phyloP scores from a whole-genome alignment of 2,797 vertebrate genomes.

The Leontopithecus rosalia region DNA sequence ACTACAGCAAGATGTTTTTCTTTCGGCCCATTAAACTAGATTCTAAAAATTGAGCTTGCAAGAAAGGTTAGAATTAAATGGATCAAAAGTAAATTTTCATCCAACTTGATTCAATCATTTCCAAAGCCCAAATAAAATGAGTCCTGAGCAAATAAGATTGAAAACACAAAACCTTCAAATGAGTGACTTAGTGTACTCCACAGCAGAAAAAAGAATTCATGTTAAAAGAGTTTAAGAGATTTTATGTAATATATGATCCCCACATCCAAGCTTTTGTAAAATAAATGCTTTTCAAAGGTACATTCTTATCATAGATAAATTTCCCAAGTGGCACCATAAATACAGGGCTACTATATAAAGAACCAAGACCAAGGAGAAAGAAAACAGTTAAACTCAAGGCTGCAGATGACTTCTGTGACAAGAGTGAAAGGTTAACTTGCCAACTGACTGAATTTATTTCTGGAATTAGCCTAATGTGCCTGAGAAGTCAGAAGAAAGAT shows the following conservation, averaged over 20 bases:
- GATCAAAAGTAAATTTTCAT: conserved; percentile 50
- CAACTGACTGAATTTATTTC: background rate
- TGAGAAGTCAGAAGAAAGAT: background rate
- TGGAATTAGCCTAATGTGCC: conserved; percentile 3
- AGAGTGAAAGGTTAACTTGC: conserved; percentile 20
- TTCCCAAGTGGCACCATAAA: conserved; percentile 52
- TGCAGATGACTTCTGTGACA: background rate
- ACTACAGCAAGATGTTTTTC: background rate
- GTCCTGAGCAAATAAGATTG: conserved; percentile 54
- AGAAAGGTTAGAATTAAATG: conserved; percentile 60
- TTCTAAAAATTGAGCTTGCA: conserved; percentile 36
- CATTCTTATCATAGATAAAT: conserved; percentile 68
- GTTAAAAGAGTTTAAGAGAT: conserved; percentile 57
- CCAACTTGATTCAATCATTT: conserved; percentile 35
- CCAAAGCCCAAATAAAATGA: conserved; percentile 54
- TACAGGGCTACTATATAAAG: background rate
- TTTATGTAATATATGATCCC: conserved; percentile 66
- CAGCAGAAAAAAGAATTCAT: conserved; percentile 36
- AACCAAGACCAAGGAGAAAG: conserved; percentile 1
- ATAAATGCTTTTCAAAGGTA: conserved; percentile 65
- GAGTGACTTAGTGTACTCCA: background rate
- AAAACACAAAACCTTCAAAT: conserved; percentile 68
- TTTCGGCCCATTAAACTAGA: background rate
- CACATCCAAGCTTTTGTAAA: conserved; percentile 66
- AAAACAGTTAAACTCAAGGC: conserved; percentile 50